Evolutionary conservation across 2,113 vertebrate genomes (phyloP), one percentile per base, ranked within the genome.

Genomic region (Psophia crepitans): DNA sequence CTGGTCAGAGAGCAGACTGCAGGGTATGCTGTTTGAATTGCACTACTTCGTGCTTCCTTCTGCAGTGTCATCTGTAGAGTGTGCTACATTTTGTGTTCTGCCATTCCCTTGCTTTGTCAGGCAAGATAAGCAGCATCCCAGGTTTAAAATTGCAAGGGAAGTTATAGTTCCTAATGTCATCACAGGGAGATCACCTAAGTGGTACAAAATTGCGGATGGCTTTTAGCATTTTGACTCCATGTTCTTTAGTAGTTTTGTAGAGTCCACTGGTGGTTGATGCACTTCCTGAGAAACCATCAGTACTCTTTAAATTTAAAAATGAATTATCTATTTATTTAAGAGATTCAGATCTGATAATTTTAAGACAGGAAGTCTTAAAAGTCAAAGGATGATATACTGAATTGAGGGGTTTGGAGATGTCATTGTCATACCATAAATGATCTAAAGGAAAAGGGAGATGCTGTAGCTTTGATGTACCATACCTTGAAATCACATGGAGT

Each of bases 391-490:
- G 5, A 27, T 90, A 41, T 53, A 74, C 83, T 87, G 86, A 97
- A 96, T 96, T 96, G 84, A 83, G 57, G 69, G 61, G 65, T 89
- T 96, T 89, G 76, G 80, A 75, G 35, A 12, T 53, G 28, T 91
- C 89, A 57, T 84, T 93, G 90, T 95, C 93, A 73, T 87, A 51
- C 68, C 83, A 60, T 70, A 69, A 77, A 93, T 90, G 83, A 84
- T 92, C 60, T 89, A 64, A 96, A 79, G 56, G 64, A 94, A 43
- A 79, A 41, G 12, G 33, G 56, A 91, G 46, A 78, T 89, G 35
- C 43, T 14, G 17, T 60, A 35, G 81, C 91, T 96, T 96, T 97
- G 96, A 91, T 93, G 81, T 96, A 21, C 17, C 33, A 22, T 69
- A 69, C 66, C 69, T 85, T 91, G 77, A 91, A 91, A 93, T 89